Base-by-base conservation (phyloP, 1,140 invertebrate genomes). In the Diachasmimorpha longicaudata region DNA sequence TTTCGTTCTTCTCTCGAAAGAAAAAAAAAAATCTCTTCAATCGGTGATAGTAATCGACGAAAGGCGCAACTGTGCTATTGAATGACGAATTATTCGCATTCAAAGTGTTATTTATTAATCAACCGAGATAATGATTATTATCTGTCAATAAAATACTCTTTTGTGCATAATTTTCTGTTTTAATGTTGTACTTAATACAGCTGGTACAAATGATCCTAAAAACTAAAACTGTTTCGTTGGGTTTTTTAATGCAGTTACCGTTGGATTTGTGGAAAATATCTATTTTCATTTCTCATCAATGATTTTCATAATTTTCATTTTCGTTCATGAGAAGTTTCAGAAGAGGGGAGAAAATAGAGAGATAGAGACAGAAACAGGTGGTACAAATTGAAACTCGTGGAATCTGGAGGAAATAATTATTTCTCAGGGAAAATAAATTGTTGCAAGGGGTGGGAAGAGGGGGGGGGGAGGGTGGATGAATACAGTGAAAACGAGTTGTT, bases 141-240 rank as follows among this genome's bases (percentile, higher is more conserved):
- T 72, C 46, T 48, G 16, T 46, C 23, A 72, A n/a, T 36, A 68
- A 39, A 10, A 23, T 16, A 14, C 31, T 31, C 37, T 58, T 23
- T 72, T 79, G 68, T 55, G 21, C 6, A 14, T 44, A 44, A 19
- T 66, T 71, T 69, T 70, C 72, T 37, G 13, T 68, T 76, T 58
- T 72, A 85, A 81, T 82, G 78, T 81, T 81, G 82, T 82, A 84
- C 82, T 87, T 86, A 86, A 82, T 87, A 86, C 83, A 86, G 86
- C 85, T 87, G 85, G 85, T 87, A 87, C 85, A 87, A 87, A 86
- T 87, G 80, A 82, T 86, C 84, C 84, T 87, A 87, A 81, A 85
- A 83, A 84, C 82, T 84, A 84, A 77, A 74, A 75, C 77, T 78
- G 78, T 70, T 69, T 68, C 67, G 78, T 80, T 71, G 80, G 75